Percentiles rank a stretch among this genome's conserved stretches.
Conservation (phyloP, 2,888 invertebrate species). For the Acleris laterana region DNA sequence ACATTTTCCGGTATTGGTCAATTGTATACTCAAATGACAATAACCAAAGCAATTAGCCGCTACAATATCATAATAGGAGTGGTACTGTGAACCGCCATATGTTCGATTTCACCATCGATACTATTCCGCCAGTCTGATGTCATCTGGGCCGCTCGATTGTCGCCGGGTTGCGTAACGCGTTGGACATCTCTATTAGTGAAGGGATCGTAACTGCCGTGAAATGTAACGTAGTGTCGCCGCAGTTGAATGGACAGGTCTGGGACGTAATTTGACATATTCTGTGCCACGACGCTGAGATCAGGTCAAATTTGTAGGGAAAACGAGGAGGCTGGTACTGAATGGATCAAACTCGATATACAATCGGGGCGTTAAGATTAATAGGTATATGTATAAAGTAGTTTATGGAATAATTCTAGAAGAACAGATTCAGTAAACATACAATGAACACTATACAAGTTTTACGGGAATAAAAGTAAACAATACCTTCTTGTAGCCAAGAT, state of each 20-base stretch:
- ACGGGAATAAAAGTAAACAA: constrained; percentile 3
- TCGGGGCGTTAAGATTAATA: too few species aligned
- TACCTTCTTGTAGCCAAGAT: constrained; percentile 27
- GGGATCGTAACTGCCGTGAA: constrained; percentile 20
- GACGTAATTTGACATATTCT: constrained; percentile 9
- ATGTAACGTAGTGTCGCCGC: constrained; percentile 12
- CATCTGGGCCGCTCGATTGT: constrained; percentile 69
- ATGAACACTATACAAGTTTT: neutral
- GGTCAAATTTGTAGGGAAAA: too few species aligned
- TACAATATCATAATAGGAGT: constrained; percentile 26
- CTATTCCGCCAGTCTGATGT: constrained; percentile 54
- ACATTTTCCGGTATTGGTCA: neutral
- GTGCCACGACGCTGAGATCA: too few species aligned
- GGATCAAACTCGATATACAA: too few species aligned
- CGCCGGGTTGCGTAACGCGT: constrained; percentile 46
- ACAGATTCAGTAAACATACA: neutral
- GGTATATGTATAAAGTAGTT: neutral
- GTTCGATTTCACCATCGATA: constrained; percentile 46
- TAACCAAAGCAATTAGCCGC: constrained; percentile 23
- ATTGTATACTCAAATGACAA: constrained; percentile 13
- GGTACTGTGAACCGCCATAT: constrained; percentile 28
- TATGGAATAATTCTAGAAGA: neutral
- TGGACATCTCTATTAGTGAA: constrained; percentile 33
- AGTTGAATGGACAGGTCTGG: constrained; percentile 5
- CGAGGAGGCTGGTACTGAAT: too few species aligned